Base-by-base conservation (phyloP, 2,888 invertebrate genomes). In the Saturnia japonica region DNA sequence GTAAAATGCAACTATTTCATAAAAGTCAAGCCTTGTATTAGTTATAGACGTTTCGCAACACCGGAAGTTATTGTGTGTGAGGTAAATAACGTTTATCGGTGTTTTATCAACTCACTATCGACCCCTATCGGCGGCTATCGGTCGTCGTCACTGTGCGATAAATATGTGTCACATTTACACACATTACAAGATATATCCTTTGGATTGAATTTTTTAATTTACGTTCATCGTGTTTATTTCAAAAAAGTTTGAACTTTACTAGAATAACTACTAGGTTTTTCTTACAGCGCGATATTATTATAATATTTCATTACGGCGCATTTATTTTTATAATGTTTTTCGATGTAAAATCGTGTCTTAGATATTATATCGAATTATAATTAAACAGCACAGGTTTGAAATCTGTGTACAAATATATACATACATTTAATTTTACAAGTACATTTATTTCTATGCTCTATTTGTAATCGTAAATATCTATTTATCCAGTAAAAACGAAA, bases 11-110 rank as follows among this genome's bases (percentile, higher is more conserved):
- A 54, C 22, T 54, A 60, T 14, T 14, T 28, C 28, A 60, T 28
- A 60, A n/a, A n/a, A 54, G 1, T 22, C 12, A 60, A 28, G 57
- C 25, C 1, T 6, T 25, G 57, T 6, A 60, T 60, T 60, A 60
- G 57, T 60, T 28, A 60, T 60, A 28, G 12, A 60, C 25, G 57
- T 60, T 60, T 60, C 57, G 57, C 57, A 60, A 60, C 28, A 60
- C 57, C 57, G 57, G 57, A n/a, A 25, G 25, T 57, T 25, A 57
- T 57, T 57, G 57, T 60, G 25, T 60, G 57, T 25, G 57, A 60
- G 14, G 57, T 60, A 60, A 60, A 60, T 14, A 60, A 12, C 4
- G 28, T 28, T 28, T 60, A 60, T 60, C 57, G 25, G 25, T 14
- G 57, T 28, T 14, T 1, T 25, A 60, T 60, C 57, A 28, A 60